Conservation (phyloP, 2,888 invertebrate genomes). For the Neoascia interrupta region DNA sequence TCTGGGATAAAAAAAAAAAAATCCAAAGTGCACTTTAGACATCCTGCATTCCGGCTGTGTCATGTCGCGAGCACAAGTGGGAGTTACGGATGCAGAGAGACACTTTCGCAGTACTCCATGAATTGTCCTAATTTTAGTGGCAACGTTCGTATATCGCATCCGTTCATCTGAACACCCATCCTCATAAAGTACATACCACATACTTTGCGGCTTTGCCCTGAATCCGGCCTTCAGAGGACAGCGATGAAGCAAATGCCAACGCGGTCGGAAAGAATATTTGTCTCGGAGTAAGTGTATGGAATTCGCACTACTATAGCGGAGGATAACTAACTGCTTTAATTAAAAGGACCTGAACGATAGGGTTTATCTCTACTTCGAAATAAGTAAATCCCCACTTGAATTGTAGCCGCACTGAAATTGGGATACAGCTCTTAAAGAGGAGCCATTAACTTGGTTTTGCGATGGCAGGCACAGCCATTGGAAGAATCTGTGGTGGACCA, state of each 20-base stretch:
- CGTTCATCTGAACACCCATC: constrained; percentile 27
- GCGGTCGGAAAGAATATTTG: constrained; percentile 7
- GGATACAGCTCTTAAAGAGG: constrained; percentile 3
- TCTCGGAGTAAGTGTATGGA: too few relatives aligned
- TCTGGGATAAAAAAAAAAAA: constrained; percentile 2
- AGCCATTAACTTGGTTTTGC: constrained; percentile 27
- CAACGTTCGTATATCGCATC: constrained; percentile 13
- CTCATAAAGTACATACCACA: constrained; percentile 27
- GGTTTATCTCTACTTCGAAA: constrained; percentile 30
- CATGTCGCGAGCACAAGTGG: constrained; percentile 14
- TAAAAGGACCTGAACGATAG: constrained; percentile 50
- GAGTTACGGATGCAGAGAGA: background rate
- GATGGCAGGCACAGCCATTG: constrained; percentile 6
- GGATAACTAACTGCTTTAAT: constrained; percentile 61
- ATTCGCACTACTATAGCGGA: constrained; percentile 9
- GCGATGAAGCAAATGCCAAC: background rate
- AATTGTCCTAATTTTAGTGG: constrained; percentile 43
- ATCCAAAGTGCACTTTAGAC: constrained; percentile 35
- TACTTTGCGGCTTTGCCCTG: constrained; percentile 32
- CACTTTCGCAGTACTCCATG: constrained; percentile 26
- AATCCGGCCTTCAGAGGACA: background rate
- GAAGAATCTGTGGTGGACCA: background rate
- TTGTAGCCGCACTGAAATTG: constrained; percentile 18
- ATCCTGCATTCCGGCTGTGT: too few relatives aligned
- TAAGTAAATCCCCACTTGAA: background rate